A percentile compares a stretch with the other conserved stretches of the same genome.
Evolutionary conservation across 2,113 vertebrate species (phyloP).

Genomic region (Menura novaehollandiae): DNA sequence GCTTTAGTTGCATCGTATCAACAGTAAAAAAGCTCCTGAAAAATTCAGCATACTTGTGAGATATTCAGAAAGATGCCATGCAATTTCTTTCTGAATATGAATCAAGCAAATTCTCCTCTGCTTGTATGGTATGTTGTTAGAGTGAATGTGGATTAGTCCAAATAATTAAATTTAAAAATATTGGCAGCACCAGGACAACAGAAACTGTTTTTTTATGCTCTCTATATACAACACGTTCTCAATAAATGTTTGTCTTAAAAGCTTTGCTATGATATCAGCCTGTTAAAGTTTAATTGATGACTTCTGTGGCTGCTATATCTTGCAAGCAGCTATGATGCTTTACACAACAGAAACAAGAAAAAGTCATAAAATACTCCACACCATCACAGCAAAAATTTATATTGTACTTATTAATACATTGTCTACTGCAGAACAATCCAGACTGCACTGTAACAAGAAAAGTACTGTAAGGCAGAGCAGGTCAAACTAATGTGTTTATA

Average conservation of each 20-base stretch:
- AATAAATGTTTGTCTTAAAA: not conserved
- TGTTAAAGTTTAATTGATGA: not conserved
- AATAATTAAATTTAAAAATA: not conserved
- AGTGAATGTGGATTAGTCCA: not conserved
- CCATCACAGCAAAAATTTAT: not conserved
- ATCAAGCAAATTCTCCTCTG: not conserved
- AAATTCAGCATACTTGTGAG: not conserved
- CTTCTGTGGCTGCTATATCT: not conserved
- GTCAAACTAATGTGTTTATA: not conserved
- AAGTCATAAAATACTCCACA: not conserved
- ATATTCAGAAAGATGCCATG: not conserved
- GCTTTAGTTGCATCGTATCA: not conserved
- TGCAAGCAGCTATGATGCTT: not conserved
- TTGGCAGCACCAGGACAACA: not conserved
- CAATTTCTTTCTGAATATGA: not conserved
- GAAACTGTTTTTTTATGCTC: not conserved
- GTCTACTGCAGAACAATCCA: not conserved
- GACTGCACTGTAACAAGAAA: not conserved
- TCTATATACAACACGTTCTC: accelerated
- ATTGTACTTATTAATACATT: not conserved
- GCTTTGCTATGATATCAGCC: not conserved
- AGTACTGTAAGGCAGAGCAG: not conserved
- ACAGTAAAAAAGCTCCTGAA: not conserved
- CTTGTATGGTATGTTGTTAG: not conserved
- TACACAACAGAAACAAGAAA: not conserved